phyloP scores from a whole-genome alignment of 1,140 invertebrate species.

The Zaprionus ornatus region DNA sequence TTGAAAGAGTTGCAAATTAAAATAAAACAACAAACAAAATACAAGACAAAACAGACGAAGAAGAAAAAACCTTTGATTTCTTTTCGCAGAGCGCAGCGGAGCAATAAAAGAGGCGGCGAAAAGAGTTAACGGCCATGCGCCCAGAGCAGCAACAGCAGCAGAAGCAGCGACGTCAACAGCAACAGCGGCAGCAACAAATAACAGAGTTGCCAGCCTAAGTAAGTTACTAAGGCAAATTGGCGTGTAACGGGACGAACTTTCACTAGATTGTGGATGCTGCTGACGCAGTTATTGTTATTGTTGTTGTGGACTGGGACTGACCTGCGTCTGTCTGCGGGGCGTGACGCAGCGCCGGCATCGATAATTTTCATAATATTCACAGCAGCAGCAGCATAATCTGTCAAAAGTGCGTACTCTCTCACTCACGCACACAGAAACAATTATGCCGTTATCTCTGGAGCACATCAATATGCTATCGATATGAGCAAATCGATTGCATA shows the following conservation, averaged over 20 bases:
- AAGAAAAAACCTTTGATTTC: slow-evolving; percentile 64
- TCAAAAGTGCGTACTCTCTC: background rate
- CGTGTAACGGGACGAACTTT: slow-evolving; percentile 73
- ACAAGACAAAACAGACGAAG: slow-evolving; percentile 9
- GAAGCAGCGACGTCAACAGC: slow-evolving; percentile 8
- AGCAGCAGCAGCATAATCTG: slow-evolving; percentile 3
- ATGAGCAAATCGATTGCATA: slow-evolving; percentile 30
- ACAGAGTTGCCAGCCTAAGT: slow-evolving; percentile 50
- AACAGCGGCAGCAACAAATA: slow-evolving; percentile 11
- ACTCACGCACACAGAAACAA: background rate
- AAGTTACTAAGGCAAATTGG: slow-evolving; percentile 75
- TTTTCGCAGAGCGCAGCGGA: slow-evolving; percentile 39
- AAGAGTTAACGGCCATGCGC: slow-evolving; percentile 53
- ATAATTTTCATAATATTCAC: slow-evolving; percentile 45
- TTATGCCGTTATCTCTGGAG: slow-evolving; percentile 13
- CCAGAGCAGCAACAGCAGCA: slow-evolving; percentile 36
- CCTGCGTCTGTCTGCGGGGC: slow-evolving; percentile 25
- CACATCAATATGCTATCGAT: slow-evolving; percentile 28
- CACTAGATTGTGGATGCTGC: slow-evolving; percentile 52
- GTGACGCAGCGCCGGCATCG: slow-evolving; percentile 20
- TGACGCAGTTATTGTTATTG: slow-evolving; percentile 2
- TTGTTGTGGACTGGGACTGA: background rate
- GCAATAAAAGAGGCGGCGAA: slow-evolving; percentile 41
- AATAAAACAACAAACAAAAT: slow-evolving; percentile 35
- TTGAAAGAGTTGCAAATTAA: slow-evolving; percentile 69